A percentile compares a stretch with the other conserved stretches of the same genome.
Conservation (phyloP, 2,113 vertebrate genomes). For the Mesitornis unicolor region DNA sequence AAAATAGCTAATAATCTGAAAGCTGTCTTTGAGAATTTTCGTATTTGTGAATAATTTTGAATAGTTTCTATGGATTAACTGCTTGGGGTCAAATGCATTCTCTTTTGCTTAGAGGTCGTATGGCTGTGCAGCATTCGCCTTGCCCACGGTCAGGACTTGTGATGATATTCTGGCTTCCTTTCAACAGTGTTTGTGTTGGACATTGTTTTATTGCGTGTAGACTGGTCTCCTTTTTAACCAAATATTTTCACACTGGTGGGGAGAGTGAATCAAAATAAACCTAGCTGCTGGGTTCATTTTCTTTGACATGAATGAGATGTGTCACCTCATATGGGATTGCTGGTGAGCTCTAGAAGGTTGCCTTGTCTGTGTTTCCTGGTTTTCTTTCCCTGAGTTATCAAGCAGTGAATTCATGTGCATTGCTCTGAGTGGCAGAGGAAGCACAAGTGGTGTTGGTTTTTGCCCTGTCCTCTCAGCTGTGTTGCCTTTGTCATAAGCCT, state of each 20-base stretch:
- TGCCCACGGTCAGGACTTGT: fast-evolving
- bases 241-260: not conserved
- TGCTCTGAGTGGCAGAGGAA: not conserved
- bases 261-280: not conserved
- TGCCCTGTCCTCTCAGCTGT: not conserved
- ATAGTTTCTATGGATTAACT: not conserved
- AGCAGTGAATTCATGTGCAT: not conserved
- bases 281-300: not conserved
- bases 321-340: not conserved
- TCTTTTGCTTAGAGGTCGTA: not conserved
- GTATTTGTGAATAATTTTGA: not conserved
- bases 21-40: not conserved
- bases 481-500: not conserved
- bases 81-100: not conserved
- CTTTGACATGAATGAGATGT: not conserved
- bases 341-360: not conserved
- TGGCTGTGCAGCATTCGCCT: not conserved
- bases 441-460: not conserved
- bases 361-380: not conserved
- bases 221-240: not conserved
- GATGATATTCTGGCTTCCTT: not conserved
- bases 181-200: not conserved
- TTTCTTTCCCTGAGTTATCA: not conserved
- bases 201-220: not conserved
- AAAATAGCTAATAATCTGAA: not conserved